Base-by-base conservation (phyloP, 2,797 vertebrate genomes). In the Phataginus tricuspis region DNA sequence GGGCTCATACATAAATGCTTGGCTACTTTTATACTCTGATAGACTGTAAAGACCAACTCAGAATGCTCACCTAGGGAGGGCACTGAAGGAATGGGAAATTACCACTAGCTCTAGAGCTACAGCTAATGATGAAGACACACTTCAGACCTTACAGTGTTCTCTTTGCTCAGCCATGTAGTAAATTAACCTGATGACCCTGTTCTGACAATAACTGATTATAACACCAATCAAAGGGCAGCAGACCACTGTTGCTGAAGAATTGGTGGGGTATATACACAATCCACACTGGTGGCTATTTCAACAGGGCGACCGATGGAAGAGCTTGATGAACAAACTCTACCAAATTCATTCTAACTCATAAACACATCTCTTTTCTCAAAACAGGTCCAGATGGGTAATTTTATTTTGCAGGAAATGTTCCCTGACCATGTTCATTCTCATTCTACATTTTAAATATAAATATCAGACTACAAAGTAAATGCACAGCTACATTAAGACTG, bases 151-250 rank as follows among this genome's bases (percentile, higher is more conserved):
- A 77, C 23, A 53, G 63, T 42, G 49, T 72, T 55, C 37, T 45
- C 77, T 37, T 91, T 72, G 39, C 59, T 90, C 61, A 78, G 10
- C 14, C 16, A 34, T 80, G 16, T 2, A 90, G 4, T 31, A 86
- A 86, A 66, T 42, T 68, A 77, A n/a, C 42, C 19, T 8, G 7
- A 39, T 18, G 49, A 77, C 27, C n/a, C 37, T 80, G 12, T 55
- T 75, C 69, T 42, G 4, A n/a, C 57, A 59, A 16, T 42, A 45
- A 75, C 13, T 69, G 27, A 88, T 78, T 53, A 77, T 0, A 77
- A 79, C n/a, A 68, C 72, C 49, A 66, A 53, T 19, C 27, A 77
- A 95, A 98, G 69, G 63, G 18, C 37, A 88, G 10, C 18, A 93
- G 34, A 31, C 25, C 11, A 87, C 4, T 16, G 11, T 13, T 7